Evolutionary conservation across 2,113 vertebrate genomes (phyloP).

Genomic region (Phocoena sinus): DNA sequence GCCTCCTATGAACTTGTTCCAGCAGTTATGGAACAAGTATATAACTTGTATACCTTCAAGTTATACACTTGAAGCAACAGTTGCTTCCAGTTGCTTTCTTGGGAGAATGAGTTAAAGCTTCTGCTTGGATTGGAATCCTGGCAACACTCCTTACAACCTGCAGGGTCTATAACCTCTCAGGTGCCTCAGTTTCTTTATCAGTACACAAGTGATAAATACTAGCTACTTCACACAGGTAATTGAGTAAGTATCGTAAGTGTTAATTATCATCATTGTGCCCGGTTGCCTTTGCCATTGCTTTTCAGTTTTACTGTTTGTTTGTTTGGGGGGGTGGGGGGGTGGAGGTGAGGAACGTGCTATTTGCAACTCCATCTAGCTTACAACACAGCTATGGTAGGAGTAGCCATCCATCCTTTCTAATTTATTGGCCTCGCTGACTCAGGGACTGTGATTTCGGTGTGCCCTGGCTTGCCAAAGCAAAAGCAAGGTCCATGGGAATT

Average conservation of each 20-base stretch:
- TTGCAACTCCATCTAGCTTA: neutral
- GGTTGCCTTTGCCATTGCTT: neutral
- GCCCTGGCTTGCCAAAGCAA: neutral
- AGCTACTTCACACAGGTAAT: neutral
- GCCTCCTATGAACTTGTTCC: neutral
- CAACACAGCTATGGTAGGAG: neutral
- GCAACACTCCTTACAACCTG: neutral
- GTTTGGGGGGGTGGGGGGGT: neutral
- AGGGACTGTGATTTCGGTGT: neutral
- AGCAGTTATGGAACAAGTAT: neutral
- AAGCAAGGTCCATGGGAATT: neutral
- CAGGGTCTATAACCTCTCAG: neutral
- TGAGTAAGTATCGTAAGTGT: neutral
- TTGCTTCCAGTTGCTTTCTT: neutral
- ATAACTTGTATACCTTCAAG: neutral
- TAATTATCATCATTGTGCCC: neutral
- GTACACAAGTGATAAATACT: neutral
- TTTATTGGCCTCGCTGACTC: neutral
- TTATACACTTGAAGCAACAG: neutral
- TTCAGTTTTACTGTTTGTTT: neutral
- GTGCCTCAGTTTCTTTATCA: neutral
- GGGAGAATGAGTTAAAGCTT: neutral
- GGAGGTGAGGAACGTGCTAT: neutral
- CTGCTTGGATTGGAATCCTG: neutral
- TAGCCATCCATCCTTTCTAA: neutral